A percentile compares a stretch with the other conserved stretches of the same genome.
Evolutionary conservation across 2,113 vertebrate species (phyloP).

Genomic region (Strigops habroptila): DNA sequence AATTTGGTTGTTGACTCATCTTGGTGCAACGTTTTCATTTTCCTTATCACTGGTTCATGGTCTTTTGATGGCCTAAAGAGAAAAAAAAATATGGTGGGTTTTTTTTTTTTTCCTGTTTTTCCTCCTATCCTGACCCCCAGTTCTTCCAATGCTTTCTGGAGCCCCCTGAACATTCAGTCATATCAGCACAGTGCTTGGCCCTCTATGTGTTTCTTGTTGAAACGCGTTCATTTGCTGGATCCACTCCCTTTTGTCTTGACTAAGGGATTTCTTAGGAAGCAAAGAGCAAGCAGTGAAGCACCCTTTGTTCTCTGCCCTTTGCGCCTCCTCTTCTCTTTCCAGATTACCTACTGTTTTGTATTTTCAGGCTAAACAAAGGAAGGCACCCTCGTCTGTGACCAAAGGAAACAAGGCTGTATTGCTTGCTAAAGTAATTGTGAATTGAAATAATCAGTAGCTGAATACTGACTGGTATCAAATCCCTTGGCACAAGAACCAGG

Average conservation of each 20-base stretch:
- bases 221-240: neutral
- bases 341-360: neutral
- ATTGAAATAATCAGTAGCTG: neutral
- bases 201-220: neutral
- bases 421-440: neutral
- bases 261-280: neutral
- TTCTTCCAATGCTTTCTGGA: neutral
- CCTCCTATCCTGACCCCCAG: fast-evolving
- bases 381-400: neutral
- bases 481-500: neutral
- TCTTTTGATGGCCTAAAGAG: neutral
- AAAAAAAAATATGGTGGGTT: neutral
- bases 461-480: neutral
- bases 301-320: neutral
- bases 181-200: neutral
- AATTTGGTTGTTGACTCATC: neutral
- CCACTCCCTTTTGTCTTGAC: neutral
- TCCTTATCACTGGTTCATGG: neutral
- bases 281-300: neutral
- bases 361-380: neutral
- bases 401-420: neutral
- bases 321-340: neutral
- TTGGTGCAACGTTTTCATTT: neutral
- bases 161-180: neutral
- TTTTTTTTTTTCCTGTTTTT: fast-evolving